phyloP scores from a whole-genome alignment of 2,888 invertebrate species.

The Eupithecia pulchellata region DNA sequence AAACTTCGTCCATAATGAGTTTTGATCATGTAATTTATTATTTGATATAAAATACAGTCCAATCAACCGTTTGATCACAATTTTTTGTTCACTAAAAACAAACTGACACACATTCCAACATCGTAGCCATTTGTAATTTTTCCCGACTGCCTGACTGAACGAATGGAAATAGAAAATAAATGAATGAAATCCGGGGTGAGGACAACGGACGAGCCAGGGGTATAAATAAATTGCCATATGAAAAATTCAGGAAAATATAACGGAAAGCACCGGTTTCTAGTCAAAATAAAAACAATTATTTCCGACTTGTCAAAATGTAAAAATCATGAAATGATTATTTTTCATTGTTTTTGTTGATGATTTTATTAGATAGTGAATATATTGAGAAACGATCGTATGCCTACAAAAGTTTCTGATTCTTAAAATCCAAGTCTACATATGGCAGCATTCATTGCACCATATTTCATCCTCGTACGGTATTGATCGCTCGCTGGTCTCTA shows the following conservation, averaged over 20 bases:
- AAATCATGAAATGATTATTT: neutral
- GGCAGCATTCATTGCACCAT: constrained; percentile 48
- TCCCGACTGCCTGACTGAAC: constrained; percentile 6
- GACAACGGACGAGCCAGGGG: too few species aligned
- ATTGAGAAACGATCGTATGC: neutral
- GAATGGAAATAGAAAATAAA: constrained; percentile 16
- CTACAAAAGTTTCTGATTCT: neutral
- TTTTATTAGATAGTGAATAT: neutral
- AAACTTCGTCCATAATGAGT: constrained; percentile 27
- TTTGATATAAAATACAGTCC: neutral
- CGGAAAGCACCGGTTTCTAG: neutral
- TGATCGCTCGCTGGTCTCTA: constrained; percentile 59
- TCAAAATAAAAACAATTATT: constrained; percentile 14
- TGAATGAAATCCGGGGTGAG: too few species aligned
- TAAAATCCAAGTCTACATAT: constrained; percentile 23
- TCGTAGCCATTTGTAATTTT: constrained; percentile 59
- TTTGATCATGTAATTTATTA: neutral
- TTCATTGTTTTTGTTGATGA: neutral
- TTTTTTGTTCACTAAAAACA: constrained; percentile 38
- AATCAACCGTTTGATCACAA: constrained; percentile 24
- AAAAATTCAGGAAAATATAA: too few species aligned
- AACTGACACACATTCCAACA: constrained; percentile 43
- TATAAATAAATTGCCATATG: too few species aligned
- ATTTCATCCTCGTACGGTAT: constrained; percentile 52
- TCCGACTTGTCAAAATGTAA: neutral